These are phyloP conservation scores for Chromobotia macracanthus DNA, from an alignment of 2,797 vertebrate genomes.

Conservation along the genomic window DNA sequence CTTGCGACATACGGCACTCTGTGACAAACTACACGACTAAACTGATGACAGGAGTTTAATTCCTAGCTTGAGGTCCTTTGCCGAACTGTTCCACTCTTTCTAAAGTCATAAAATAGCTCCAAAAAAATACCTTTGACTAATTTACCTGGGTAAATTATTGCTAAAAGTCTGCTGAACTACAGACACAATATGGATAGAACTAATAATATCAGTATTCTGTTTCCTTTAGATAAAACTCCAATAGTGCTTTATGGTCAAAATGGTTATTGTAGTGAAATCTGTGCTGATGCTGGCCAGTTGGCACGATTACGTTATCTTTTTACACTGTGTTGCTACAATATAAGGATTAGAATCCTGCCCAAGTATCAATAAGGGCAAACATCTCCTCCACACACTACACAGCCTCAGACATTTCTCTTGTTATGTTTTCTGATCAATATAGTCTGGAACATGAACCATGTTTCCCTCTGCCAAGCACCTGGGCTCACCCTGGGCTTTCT, in stretches of 20 bases:
- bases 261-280: neutral
- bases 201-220: neutral
- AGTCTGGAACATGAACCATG: too few relatives aligned
- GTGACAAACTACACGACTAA: too few relatives aligned
- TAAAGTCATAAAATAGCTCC: too few relatives aligned
- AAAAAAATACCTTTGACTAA: too few relatives aligned
- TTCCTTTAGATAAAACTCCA: constrained; percentile 12
- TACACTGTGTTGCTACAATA: neutral
- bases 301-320: neutral
- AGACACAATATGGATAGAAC: neutral
- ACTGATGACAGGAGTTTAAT: too few relatives aligned
- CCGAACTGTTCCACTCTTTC: too few relatives aligned
- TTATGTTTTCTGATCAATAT: too few relatives aligned
- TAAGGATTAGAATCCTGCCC: neutral
- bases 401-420: too few relatives aligned
- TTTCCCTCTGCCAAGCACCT: too few relatives aligned
- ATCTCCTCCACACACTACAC: neutral
- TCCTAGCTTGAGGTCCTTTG: too few relatives aligned
- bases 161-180: neutral
- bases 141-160: neutral
- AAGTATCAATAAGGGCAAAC: neutral
- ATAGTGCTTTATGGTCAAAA: neutral
- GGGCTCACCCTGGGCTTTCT: too few relatives aligned
- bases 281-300: neutral
- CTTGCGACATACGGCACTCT: too few relatives aligned